These are phyloP conservation scores for Arizona elegans DNA, from an alignment of 2,113 vertebrate genomes.

Conservation along the genomic window DNA sequence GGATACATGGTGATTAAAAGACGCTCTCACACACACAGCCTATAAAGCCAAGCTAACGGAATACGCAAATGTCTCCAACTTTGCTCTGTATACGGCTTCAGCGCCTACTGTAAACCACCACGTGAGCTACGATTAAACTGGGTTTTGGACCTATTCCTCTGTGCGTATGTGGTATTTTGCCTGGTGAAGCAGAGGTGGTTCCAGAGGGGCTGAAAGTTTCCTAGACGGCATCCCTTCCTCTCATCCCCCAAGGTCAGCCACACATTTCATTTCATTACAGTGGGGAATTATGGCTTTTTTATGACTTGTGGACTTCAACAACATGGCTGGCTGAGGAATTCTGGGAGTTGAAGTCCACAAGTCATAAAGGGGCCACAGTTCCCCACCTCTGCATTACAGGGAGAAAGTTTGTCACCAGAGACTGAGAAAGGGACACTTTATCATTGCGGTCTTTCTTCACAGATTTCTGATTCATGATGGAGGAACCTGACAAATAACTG, in stretches of 20 bases:
- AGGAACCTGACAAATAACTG: background rate
- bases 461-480: background rate
- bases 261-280: background rate
- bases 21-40: too few species aligned
- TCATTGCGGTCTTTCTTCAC: background rate
- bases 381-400: background rate
- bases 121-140: too few species aligned
- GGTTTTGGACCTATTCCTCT: too few species aligned
- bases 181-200: too few species aligned
- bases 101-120: too few species aligned
- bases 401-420: background rate
- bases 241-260: background rate
- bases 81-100: too few species aligned
- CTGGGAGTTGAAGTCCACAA: background rate
- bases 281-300: too few species aligned
- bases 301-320: too few species aligned
- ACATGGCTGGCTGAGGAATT: background rate
- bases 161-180: too few species aligned
- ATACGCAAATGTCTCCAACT: too few species aligned
- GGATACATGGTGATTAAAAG: too few species aligned
- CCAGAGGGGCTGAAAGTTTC: background rate
- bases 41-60: too few species aligned
- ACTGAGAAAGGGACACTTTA: background rate
- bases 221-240: background rate
- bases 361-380: background rate